Base-by-base conservation (phyloP, 37 sponge, comb jelly and placozoan species). In the Oopsacas minuta region DNA sequence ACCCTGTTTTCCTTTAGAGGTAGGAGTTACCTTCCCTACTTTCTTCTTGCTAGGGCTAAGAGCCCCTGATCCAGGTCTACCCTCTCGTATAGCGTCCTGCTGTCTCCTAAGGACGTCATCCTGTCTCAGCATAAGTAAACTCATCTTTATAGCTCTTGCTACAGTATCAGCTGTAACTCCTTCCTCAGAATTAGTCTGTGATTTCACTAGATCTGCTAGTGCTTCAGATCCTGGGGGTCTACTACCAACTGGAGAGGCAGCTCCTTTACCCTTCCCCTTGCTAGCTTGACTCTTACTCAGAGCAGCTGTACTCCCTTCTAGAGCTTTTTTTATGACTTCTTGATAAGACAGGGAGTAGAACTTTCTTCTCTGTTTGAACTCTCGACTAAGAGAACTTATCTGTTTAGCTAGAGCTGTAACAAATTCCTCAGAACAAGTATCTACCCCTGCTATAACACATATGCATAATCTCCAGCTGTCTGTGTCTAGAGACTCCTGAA, bases 1-100 rank as follows among this genome's bases (percentile, higher is more conserved):
- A 35, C 38, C 85, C 10, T 36, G 22, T 81, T 83, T 85, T 0
- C 61, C 84, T 52, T 83, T 52, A 1, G 53, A 75, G 0, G 87
- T 75, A 0, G 88, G 87, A 0, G 89, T 88, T 25, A 86, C 87
- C 53, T 91, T 92, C 0, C 89, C 95, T 39, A 87, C 92, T 81
- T 89, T 90, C 0, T 88, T 87, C 82, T 85, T 87, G 37, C 87
- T 87, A 36, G 15, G 81, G 37, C 37, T 84, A n/a, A 46, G 88
- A 42, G 53, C 89, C 30, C 75, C 75, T 25, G 75, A 61, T 34
- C 75, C 30, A 34, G 75, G 75, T 12, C 75, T 61, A 3, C 75
- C 75, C 28, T 61, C 75, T 12, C 30, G 22, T 3, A n/a, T n/a
- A 12, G 28, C 75, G 20, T 61, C 75, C 75, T 61, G 75, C 75